Conservation (phyloP, 2,113 vertebrate genomes). For the Tapirus terrestris region DNA sequence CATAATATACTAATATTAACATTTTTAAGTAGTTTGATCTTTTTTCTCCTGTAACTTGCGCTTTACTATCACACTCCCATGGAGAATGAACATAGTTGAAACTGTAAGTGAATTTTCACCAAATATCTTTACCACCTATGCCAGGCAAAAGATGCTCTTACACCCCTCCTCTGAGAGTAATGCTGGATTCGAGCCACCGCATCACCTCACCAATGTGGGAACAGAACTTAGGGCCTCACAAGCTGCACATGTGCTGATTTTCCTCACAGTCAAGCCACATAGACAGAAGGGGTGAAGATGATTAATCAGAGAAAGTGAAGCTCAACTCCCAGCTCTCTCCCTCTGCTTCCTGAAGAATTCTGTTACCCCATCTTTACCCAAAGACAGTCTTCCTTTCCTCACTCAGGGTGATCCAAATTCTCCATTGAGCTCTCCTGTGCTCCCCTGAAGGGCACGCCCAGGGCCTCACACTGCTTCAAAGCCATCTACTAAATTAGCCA, state of each 20-base stretch:
- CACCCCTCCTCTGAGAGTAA: not conserved
- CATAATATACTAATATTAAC: not conserved
- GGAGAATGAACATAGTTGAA: not conserved
- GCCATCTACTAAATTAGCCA: not conserved
- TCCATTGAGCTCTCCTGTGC: fast-evolving
- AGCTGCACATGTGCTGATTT: not conserved
- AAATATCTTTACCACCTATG: not conserved
- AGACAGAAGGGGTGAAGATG: not conserved
- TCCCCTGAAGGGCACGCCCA: not conserved
- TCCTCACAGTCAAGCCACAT: not conserved
- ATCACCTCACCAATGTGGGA: not conserved
- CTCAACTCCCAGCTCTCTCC: not conserved
- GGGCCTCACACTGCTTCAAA: not conserved
- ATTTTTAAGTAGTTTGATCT: not conserved
- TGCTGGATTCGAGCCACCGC: fast-evolving
- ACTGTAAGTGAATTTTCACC: not conserved
- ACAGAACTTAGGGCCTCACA: not conserved
- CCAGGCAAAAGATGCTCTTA: not conserved
- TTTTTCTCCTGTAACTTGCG: not conserved
- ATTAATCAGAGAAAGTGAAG: not conserved
- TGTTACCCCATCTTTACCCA: not conserved
- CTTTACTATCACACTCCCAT: not conserved
- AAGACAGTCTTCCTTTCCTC: not conserved
- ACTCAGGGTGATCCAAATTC: too few species aligned
- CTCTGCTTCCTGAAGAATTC: not conserved